These are phyloP conservation scores for Pristis pectinata DNA, from an alignment of 2,797 vertebrate genomes.

Conservation along the genomic window DNA sequence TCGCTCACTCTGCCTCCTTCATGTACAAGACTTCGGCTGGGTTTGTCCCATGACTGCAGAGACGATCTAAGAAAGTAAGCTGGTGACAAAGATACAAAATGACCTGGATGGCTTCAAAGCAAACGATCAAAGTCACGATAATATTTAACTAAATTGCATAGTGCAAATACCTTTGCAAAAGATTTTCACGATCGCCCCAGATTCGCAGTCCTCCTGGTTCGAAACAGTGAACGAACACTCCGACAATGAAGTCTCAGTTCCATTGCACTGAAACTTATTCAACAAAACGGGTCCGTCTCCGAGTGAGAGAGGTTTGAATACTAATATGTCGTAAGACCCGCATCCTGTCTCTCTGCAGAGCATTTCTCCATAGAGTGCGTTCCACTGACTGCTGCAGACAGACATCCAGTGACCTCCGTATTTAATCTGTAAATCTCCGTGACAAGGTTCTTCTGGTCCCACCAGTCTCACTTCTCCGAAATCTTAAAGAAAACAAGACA, in stretches of 20 bases:
- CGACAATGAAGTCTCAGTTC: neutral
- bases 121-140: too few relatives aligned
- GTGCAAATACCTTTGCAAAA: neutral
- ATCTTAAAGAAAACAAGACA: neutral
- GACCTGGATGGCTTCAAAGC: too few relatives aligned
- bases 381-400: neutral
- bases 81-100: neutral
- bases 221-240: neutral
- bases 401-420: neutral
- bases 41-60: too few relatives aligned
- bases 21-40: too few relatives aligned
- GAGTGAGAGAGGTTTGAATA: neutral
- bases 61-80: too few relatives aligned
- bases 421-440: neutral
- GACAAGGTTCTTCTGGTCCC: fast-evolving
- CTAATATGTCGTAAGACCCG: neutral
- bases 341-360: neutral
- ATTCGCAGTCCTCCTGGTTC: neutral
- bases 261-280: neutral
- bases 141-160: neutral
- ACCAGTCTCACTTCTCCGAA: neutral
- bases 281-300: neutral
- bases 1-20: too few relatives aligned
- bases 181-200: neutral
- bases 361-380: neutral